These are phyloP conservation scores for Scaptomyza polygonia DNA, from an alignment of 2,888 invertebrate genomes.

Conservation along the genomic window DNA sequence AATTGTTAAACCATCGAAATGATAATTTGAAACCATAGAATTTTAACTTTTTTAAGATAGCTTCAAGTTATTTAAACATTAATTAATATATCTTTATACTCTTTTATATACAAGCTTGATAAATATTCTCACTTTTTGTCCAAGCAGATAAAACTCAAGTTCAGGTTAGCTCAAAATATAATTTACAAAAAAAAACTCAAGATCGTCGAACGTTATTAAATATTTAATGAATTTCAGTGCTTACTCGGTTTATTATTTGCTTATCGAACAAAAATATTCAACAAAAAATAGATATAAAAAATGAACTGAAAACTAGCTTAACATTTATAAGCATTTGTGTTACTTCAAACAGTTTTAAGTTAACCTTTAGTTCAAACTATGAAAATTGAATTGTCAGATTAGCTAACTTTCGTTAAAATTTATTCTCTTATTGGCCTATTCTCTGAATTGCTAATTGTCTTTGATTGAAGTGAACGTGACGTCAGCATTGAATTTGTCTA, in stretches of 20 bases:
- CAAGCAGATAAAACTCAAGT: conserved; percentile 7
- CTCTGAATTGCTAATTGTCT: conserved; percentile 5
- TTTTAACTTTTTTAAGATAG: too few species aligned
- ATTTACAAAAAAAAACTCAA: conserved; percentile 14
- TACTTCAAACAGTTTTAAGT: background rate
- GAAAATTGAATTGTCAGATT: background rate
- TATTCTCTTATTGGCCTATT: background rate
- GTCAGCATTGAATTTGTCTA: conserved; percentile 15
- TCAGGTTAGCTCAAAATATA: background rate
- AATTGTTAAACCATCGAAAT: background rate
- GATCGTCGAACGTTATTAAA: conserved; percentile 7
- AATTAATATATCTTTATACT: background rate
- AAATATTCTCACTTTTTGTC: background rate
- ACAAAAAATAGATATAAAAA: too few species aligned
- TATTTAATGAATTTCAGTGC: conserved; percentile 14
- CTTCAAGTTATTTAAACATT: background rate
- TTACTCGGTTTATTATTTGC: conserved; percentile 34
- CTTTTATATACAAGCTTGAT: too few species aligned
- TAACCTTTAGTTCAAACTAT: background rate
- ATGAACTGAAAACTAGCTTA: too few species aligned
- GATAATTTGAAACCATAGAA: too few species aligned
- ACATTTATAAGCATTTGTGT: too few species aligned
- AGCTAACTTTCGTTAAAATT: background rate
- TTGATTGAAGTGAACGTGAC: conserved; percentile 22
- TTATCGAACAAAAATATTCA: background rate